phyloP scores from a whole-genome alignment of 2,113 vertebrate species.

The Corythaeola cristata region DNA sequence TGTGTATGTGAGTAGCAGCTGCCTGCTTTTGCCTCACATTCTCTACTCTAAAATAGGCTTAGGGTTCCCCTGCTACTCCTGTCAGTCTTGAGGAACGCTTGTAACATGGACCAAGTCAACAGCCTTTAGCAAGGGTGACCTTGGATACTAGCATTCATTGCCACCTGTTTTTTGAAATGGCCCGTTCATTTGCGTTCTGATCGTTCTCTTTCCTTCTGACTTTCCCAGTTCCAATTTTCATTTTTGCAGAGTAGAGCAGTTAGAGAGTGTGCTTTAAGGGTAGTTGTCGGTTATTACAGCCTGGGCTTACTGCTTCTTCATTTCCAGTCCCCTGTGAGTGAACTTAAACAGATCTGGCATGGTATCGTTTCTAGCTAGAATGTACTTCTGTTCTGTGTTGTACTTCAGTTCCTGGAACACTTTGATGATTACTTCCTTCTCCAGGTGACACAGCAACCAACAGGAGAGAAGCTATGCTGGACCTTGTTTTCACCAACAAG shows the following conservation, averaged over 20 bases:
- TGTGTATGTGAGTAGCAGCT: constrained; percentile 42
- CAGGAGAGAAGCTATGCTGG: too few species aligned
- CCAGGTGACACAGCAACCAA: too few species aligned
- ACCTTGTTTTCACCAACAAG: too few species aligned
- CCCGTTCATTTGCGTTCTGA: not conserved
- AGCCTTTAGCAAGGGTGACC: not conserved
- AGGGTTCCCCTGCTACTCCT: not conserved
- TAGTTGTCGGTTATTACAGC: not conserved
- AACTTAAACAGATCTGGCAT: not conserved
- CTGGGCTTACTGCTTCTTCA: not conserved
- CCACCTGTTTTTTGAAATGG: not conserved
- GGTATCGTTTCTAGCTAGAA: not conserved
- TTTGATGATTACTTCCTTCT: too few species aligned
- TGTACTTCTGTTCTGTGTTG: not conserved
- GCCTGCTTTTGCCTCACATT: not conserved
- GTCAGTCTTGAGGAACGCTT: not conserved
- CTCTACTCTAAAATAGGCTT: not conserved
- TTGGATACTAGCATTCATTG: not conserved
- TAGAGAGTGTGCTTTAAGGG: not conserved
- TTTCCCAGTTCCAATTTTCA: not conserved
- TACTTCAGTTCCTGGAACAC: too few species aligned
- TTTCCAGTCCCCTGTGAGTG: not conserved
- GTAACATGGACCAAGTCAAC: not conserved
- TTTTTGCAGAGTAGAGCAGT: not conserved
- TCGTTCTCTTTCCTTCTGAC: not conserved